Percentiles rank a stretch among this genome's conserved stretches.
These are phyloP conservation scores for Notodromas monacha DNA, from an alignment of 2,888 invertebrate genomes.

Conservation along the genomic window DNA sequence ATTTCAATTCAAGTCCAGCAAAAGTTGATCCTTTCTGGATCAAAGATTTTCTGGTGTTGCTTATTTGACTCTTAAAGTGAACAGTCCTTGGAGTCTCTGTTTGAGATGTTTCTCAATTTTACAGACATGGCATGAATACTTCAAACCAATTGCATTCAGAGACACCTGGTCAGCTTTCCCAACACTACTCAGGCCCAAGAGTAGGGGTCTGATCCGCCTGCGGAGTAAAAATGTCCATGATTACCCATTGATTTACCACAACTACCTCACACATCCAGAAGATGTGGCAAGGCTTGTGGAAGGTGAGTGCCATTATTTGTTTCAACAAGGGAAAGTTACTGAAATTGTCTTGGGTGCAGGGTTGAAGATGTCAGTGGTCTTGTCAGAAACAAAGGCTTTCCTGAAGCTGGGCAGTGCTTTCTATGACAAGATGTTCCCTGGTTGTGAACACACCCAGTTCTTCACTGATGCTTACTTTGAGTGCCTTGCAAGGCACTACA, in stretches of 20 bases:
- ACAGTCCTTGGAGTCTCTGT: too few species aligned
- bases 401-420: not conserved
- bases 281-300: not conserved
- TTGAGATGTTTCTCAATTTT: too few species aligned
- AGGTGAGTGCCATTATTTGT: not conserved
- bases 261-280: not conserved
- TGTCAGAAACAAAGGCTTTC: not conserved
- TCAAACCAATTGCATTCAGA: constrained; percentile 30
- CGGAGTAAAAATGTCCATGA: not conserved
- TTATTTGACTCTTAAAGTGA: too few species aligned
- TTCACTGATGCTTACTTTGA: constrained; percentile 9
- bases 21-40: too few species aligned
- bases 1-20: too few species aligned
- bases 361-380: too few species aligned
- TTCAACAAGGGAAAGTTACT: too few species aligned
- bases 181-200: not conserved
- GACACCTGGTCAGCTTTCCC: constrained; percentile 33
- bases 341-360: too few species aligned
- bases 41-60: too few species aligned
- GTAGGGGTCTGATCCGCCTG: not conserved
- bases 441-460: constrained; percentile 6
- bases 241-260: not conserved
- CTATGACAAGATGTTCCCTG: not conserved
- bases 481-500: constrained; percentile 8
- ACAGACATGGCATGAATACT: constrained; percentile 20